These are phyloP conservation scores for Rhegmatorhina hoffmannsi DNA, from an alignment of 2,113 vertebrate species.

Conservation along the genomic window DNA sequence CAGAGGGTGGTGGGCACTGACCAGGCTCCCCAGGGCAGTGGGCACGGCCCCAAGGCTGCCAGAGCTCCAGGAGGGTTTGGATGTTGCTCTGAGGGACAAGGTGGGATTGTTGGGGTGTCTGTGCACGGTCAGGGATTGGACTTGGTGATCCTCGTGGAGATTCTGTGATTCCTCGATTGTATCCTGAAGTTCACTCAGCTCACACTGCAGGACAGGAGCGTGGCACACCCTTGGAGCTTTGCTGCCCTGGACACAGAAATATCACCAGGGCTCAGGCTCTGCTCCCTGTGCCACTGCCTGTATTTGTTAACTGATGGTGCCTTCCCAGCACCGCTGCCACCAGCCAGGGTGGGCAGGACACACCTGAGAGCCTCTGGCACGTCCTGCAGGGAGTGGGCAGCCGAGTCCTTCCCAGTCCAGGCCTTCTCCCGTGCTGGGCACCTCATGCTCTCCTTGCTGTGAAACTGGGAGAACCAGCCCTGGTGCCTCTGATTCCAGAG, in stretches of 20 bases:
- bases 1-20: background rate
- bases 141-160: background rate
- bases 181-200: background rate
- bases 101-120: background rate
- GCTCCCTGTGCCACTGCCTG: background rate
- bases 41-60: too few species aligned
- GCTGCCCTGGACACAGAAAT: background rate
- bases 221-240: background rate
- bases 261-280: background rate
- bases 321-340: background rate
- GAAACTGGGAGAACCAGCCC: slow-evolving; percentile 80
- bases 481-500: slow-evolving; percentile 79
- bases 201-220: background rate
- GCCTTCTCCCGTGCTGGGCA: slow-evolving; percentile 34
- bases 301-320: too few species aligned
- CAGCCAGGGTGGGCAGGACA: background rate
- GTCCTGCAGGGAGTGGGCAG: background rate
- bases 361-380: background rate
- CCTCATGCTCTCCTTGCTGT: slow-evolving; percentile 77
- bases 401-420: slow-evolving; percentile 75
- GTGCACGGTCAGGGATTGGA: background rate
- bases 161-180: background rate
- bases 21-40: background rate
- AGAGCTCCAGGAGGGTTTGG: background rate
- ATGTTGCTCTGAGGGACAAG: background rate